These are phyloP conservation scores for Scartelaos histophorus DNA, from an alignment of 2,113 vertebrate species.

Conservation along the genomic window DNA sequence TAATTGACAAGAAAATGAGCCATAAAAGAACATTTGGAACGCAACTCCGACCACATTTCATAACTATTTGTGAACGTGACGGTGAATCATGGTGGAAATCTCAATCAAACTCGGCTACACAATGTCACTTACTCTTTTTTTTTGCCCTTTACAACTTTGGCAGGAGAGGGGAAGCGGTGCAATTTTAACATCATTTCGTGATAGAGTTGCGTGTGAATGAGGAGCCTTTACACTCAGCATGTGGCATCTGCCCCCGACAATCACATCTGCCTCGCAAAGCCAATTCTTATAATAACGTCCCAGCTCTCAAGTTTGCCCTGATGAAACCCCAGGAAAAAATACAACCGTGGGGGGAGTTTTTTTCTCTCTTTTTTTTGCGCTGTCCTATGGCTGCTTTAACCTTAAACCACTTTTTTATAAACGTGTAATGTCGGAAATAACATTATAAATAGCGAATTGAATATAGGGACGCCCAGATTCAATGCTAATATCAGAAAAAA, in stretches of 20 bases:
- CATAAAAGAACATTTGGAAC: conserved; percentile 39
- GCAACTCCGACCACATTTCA: conserved; percentile 21
- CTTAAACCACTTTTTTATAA: too few relatives aligned
- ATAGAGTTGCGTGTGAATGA: conserved; percentile 61
- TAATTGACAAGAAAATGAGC: conserved; percentile 47
- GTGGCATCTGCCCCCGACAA: conserved; percentile 62
- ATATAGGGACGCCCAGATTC: too few relatives aligned
- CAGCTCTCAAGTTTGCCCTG: conserved; percentile 37
- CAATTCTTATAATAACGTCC: conserved; percentile 42
- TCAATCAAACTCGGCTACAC: conserved; percentile 19
- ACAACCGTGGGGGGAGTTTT: conserved; percentile 26
- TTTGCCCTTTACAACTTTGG: conserved; percentile 47
- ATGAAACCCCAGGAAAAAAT: conserved; percentile 53
- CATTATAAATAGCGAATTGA: too few relatives aligned
- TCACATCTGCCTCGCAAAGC: conserved; percentile 59
- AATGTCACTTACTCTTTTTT: conserved; percentile 21
- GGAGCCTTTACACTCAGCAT: conserved; percentile 65
- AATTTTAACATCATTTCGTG: conserved; percentile 64
- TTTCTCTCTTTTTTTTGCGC: too few relatives aligned
- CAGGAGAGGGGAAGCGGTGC: conserved; percentile 34
- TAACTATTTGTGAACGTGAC: conserved; percentile 30
- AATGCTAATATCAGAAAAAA: too few relatives aligned
- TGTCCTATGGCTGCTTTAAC: too few relatives aligned
- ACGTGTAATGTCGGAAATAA: too few relatives aligned
- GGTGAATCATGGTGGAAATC: conserved; percentile 28